phyloP scores from a whole-genome alignment of 2,113 vertebrate species.

The Lates calcarifer region DNA sequence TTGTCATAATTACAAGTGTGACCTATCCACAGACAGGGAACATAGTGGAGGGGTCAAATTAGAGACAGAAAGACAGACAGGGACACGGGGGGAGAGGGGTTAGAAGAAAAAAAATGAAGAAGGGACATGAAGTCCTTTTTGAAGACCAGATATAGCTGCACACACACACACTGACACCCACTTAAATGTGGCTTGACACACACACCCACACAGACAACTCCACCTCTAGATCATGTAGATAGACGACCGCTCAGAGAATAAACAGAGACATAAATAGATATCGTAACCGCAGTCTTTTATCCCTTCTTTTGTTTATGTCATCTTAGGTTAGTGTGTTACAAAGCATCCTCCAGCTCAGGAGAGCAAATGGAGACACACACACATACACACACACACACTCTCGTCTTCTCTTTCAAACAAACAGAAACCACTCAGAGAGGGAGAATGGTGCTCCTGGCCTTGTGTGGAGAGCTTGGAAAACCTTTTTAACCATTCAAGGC shows the following conservation, averaged over 20 bases:
- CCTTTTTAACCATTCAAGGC: slow-evolving; percentile 65
- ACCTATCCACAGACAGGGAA: slow-evolving; percentile 76
- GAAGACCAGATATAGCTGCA: not conserved
- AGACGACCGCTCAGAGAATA: slow-evolving; percentile 26
- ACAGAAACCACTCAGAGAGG: slow-evolving; percentile 30
- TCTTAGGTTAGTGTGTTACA: slow-evolving; percentile 26
- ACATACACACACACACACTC: slow-evolving; percentile 22
- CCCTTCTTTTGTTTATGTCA: slow-evolving; percentile 50
- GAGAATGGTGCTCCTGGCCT: slow-evolving; percentile 57
- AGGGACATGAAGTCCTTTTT: slow-evolving; percentile 25
- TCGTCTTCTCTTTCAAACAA: slow-evolving; percentile 28
- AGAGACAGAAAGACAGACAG: slow-evolving; percentile 52
- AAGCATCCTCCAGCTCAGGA: slow-evolving; percentile 9
- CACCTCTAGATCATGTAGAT: slow-evolving; percentile 16
- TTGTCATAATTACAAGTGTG: slow-evolving; percentile 76
- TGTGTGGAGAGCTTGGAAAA: slow-evolving; percentile 36
- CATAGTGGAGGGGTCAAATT: slow-evolving; percentile 65
- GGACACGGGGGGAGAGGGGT: slow-evolving; percentile 33
- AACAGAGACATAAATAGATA: slow-evolving; percentile 54
- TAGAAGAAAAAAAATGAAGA: slow-evolving; percentile 35
- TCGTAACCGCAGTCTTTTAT: slow-evolving; percentile 35
- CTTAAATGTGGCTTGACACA: not conserved
- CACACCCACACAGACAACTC: slow-evolving; percentile 10
- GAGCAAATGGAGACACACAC: slow-evolving; percentile 14
- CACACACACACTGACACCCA: not conserved